Evolutionary conservation across 2,113 vertebrate species (phyloP).

Genomic region (Anoplopoma fimbria): DNA sequence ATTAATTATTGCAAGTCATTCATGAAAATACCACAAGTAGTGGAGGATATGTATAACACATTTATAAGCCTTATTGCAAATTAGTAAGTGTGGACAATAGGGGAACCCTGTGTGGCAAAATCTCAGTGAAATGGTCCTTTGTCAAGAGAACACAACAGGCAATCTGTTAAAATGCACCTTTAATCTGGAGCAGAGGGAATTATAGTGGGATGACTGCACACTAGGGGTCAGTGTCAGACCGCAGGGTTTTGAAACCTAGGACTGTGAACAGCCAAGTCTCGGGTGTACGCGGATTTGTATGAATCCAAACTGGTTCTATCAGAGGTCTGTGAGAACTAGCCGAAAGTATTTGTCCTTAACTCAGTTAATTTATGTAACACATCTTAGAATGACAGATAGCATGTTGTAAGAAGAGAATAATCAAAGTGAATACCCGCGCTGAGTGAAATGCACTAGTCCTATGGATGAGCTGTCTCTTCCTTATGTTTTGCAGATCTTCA

Average conservation of each 20-base stretch:
- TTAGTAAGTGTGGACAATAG: not conserved
- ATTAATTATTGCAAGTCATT: slow-evolving; percentile 13
- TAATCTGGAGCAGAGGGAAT: not conserved
- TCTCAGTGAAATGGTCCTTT: slow-evolving; percentile 16
- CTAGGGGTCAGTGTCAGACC: slow-evolving; percentile 63
- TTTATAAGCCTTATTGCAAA: slow-evolving; percentile 28
- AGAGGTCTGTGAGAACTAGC: slow-evolving; percentile 2
- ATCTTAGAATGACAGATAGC: slow-evolving; percentile 12
- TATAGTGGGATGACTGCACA: slow-evolving; percentile 22
- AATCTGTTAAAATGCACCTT: not conserved
- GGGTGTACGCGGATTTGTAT: not conserved
- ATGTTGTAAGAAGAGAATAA: not conserved
- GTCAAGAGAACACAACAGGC: slow-evolving; percentile 6
- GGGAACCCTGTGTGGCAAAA: not conserved
- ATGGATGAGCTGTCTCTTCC: not conserved
- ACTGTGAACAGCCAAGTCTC: not conserved
- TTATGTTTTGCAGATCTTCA: slow-evolving; percentile 36
- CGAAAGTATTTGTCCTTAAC: slow-evolving; percentile 34
- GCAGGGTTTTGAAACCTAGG: not conserved
- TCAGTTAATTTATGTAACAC: slow-evolving; percentile 24
- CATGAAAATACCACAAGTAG: slow-evolving; percentile 1
- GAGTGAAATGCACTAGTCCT: slow-evolving; percentile 12
- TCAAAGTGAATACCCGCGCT: slow-evolving; percentile 8
- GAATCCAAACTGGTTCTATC: not conserved
- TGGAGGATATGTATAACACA: slow-evolving; percentile 19